Percentiles rank a stretch among this genome's conserved stretches.
phyloP scores from a whole-genome alignment of 2,113 vertebrate species.

The Spheniscus mendiculus region DNA sequence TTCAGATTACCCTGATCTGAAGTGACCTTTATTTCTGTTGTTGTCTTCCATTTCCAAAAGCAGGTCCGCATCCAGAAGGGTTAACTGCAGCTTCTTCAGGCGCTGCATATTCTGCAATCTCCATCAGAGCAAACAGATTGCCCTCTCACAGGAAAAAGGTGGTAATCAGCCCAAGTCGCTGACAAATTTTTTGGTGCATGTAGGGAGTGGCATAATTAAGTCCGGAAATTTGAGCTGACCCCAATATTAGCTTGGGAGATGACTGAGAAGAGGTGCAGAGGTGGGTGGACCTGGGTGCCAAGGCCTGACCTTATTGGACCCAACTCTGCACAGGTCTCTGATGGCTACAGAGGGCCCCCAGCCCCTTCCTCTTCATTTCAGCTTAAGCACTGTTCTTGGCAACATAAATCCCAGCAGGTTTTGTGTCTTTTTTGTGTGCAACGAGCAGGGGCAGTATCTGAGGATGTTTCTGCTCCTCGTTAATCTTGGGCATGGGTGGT shows the following conservation, averaged over 20 bases:
- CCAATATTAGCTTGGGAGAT: neutral
- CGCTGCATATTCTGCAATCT: neutral
- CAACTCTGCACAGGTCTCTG: neutral
- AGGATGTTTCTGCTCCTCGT: neutral
- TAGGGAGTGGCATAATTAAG: neutral
- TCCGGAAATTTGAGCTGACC: neutral
- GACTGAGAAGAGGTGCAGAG: neutral
- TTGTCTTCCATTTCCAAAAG: neutral
- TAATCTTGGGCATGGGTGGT: neutral
- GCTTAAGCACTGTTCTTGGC: neutral
- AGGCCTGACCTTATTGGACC: neutral
- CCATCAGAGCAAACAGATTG: neutral
- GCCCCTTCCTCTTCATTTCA: neutral
- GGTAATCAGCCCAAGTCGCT: neutral
- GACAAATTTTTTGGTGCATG: fast-evolving
- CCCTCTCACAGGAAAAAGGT: neutral
- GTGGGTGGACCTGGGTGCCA: neutral
- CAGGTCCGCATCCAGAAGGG: neutral
- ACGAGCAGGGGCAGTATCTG: neutral
- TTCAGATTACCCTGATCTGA: neutral
- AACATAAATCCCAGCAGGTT: neutral
- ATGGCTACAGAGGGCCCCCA: neutral
- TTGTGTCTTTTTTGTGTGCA: neutral
- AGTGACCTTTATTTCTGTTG: neutral
- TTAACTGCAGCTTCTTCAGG: neutral